Base-by-base conservation (phyloP, 2,113 vertebrate species). In the Ariopsis seemanni region DNA sequence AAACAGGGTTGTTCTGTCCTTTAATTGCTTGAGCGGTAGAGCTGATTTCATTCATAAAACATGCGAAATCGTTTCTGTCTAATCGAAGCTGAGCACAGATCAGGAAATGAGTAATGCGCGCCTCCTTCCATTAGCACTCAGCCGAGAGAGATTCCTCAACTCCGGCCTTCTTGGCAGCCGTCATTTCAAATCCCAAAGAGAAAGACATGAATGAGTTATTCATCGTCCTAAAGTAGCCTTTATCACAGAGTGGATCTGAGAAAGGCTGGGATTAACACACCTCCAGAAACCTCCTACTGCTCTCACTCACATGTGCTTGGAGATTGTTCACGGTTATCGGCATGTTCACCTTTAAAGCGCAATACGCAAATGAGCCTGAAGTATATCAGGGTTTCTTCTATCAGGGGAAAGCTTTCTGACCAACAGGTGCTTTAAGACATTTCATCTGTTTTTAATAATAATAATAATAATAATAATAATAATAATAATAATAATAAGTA, bases 171-270 rank as follows among this genome's bases (percentile, higher is more conserved):
- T 50, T 25, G 82, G 82, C 63, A 53, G 50, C 65, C 11, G 17
- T 58, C 65, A 30, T 69, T 71, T 71, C 71, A 55, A 71, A 84
- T 84, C 52, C 82, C 82, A 34, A 67, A 84, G 50, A 55, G 48
- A 34, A 57, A 53, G 65, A 52, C 67, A 52, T 48, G 27, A 27
- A 63, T n/a, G 48, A 11, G 52, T 72, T 57, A 72, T 57, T 84
- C n/a, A 55, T 10, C 22, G n/a, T 62, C 27, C 53, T 60, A 1
- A 60, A 42, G 30, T 27, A 30, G 78, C 53, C 57, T 3, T 42
- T 18, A 79, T 55, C 52, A 6, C 48, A 7, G 52, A 7, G 14
- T 17, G 57, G 57, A 62, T 62, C 52, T 27, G 42, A 25, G 18
- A 80, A 30, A 12, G n/a, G 20, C 52, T 58, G n/a, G 53, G 53